Evolutionary conservation across 1,140 invertebrate species (phyloP).

Genomic region (Babylonia areolata): DNA sequence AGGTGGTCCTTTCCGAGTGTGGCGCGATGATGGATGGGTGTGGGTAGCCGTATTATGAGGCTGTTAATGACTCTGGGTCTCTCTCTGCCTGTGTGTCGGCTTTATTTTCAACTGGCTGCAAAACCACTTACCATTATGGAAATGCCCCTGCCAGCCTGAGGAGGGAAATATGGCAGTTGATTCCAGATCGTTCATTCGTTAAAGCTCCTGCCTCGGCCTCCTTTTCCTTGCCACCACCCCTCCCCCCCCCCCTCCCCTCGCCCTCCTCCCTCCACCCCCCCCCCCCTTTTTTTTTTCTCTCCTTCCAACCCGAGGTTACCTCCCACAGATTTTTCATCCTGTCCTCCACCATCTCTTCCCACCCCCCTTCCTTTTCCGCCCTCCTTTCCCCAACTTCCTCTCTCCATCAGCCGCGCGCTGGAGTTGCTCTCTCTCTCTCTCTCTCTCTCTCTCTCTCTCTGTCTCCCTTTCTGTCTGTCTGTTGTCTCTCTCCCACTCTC

Average conservation of each 20-base stretch:
- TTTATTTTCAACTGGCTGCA: slow-evolving; percentile 31
- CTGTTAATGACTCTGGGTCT: slow-evolving; percentile 13
- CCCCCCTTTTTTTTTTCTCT: background rate
- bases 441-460: no score
- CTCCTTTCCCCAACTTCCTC: background rate
- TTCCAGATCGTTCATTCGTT: background rate
- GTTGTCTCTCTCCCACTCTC: no score
- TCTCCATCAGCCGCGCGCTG: background rate
- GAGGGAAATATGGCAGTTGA: slow-evolving; percentile 13
- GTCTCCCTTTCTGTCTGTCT: no score
- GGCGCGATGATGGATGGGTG: slow-evolving; percentile 15
- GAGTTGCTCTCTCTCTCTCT: background rate
- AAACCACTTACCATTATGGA: slow-evolving; percentile 33
- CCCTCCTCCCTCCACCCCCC: background rate
- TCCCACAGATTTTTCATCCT: background rate
- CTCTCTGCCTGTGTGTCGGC: background rate
- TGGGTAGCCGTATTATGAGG: background rate
- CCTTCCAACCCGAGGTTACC: background rate
- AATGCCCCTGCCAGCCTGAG: background rate
- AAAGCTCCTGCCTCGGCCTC: background rate
- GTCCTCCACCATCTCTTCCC: background rate
- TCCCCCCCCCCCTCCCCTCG: background rate
- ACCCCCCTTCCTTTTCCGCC: background rate
- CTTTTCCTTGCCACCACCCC: background rate
- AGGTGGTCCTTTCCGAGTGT: background rate